These are phyloP conservation scores for Coreius guichenoti DNA, from an alignment of 2,797 vertebrate genomes.

Conservation along the genomic window DNA sequence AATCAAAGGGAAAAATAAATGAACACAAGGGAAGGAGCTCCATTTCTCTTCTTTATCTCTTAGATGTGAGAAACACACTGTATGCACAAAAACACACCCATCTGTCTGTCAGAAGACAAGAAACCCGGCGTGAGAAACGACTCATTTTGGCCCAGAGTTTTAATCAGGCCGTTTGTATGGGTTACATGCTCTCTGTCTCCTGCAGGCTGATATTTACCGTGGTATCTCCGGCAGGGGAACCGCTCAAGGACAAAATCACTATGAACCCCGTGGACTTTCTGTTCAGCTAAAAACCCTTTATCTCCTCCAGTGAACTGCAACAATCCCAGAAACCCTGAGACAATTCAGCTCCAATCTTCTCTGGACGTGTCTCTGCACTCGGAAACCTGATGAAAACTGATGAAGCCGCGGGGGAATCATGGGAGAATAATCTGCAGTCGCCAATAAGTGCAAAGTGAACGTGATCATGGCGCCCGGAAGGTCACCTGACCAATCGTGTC, in stretches of 20 bases:
- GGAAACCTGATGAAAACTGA: not conserved
- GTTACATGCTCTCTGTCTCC: slow-evolving; percentile 50
- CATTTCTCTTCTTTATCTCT: slow-evolving; percentile 52
- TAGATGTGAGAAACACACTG: slow-evolving; percentile 37
- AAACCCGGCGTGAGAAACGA: slow-evolving; percentile 27
- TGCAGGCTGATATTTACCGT: slow-evolving; percentile 66
- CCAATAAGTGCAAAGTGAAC: not conserved
- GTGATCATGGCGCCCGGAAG: slow-evolving; percentile 21
- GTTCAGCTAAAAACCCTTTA: slow-evolving; percentile 30
- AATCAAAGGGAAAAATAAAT: slow-evolving; percentile 43
- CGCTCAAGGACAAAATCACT: slow-evolving; percentile 65
- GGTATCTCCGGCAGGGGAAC: slow-evolving; percentile 38
- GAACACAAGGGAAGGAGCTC: slow-evolving; percentile 30
- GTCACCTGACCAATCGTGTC: slow-evolving; percentile 46
- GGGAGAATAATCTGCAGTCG: not conserved
- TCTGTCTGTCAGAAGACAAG: slow-evolving; percentile 4
- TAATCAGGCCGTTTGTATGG: slow-evolving; percentile 57
- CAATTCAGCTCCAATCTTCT: not conserved
- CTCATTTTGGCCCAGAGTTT: slow-evolving; percentile 42
- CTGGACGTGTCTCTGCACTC: not conserved
- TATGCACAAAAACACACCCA: slow-evolving; percentile 34
- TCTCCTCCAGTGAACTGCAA: slow-evolving; percentile 13
- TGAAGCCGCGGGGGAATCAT: slow-evolving; percentile 28
- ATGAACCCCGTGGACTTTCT: slow-evolving; percentile 20
- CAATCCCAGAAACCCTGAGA: not conserved